Evolutionary conservation across 2,797 vertebrate genomes (phyloP).

Genomic region (Schizopygopsis pylzovi): DNA sequence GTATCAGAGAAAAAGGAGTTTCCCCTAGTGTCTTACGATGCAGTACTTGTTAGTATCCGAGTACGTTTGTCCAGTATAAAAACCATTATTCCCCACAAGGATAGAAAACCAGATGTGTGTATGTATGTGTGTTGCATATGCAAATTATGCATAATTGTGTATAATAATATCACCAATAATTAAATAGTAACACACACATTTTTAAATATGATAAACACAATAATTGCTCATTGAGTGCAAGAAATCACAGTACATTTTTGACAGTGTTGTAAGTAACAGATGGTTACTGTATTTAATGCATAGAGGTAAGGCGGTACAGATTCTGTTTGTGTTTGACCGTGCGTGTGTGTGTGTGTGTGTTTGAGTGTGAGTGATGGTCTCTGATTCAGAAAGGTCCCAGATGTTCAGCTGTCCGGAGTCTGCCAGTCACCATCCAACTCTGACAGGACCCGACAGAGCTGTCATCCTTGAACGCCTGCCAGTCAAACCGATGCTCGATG

Average conservation of each 20-base stretch:
- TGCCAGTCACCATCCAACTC: conserved; percentile 38
- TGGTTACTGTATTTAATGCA: conserved; percentile 12
- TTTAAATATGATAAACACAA: not conserved
- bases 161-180: not conserved
- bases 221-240: not conserved
- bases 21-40: too few relatives aligned
- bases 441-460: conserved; percentile 50
- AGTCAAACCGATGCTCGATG: conserved; percentile 31
- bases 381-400: conserved; percentile 50
- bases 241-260: not conserved
- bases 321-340: conserved; percentile 9
- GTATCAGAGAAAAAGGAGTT: too few relatives aligned
- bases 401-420: conserved; percentile 48
- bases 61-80: too few relatives aligned
- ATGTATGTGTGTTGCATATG: not conserved
- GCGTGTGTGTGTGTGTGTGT: not conserved
- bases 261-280: conserved; percentile 11
- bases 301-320: not conserved
- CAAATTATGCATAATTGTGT: not conserved
- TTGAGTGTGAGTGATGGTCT: conserved; percentile 48
- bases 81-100: too few relatives aligned
- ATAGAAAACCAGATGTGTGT: too few relatives aligned
- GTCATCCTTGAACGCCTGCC: conserved; percentile 51
- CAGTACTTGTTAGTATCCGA: too few relatives aligned
- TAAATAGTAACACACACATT: not conserved